These are phyloP conservation scores for Trichechus manatus DNA, from an alignment of 2,113 vertebrate species.

Conservation along the genomic window DNA sequence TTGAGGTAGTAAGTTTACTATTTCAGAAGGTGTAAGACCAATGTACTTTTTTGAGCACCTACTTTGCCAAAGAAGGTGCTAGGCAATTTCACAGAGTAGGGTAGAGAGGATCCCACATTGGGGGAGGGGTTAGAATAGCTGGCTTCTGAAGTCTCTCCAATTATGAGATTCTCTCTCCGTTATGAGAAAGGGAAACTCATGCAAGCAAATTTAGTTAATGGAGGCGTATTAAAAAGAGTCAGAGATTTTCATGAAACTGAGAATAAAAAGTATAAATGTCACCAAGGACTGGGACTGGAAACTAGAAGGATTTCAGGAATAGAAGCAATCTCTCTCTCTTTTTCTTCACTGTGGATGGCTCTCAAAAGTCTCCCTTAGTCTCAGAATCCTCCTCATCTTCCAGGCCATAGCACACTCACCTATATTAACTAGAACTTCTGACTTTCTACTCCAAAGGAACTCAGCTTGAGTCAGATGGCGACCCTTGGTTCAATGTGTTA, in stretches of 20 bases:
- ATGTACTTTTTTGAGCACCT: background rate
- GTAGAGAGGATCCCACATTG: background rate
- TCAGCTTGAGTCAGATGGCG: background rate
- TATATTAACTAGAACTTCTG: background rate
- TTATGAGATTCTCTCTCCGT: background rate
- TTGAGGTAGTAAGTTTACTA: background rate
- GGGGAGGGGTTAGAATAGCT: background rate
- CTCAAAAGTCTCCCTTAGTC: background rate
- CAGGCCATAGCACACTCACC: background rate
- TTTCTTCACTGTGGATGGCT: background rate
- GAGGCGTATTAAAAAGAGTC: background rate
- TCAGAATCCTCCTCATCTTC: background rate
- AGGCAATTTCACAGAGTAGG: background rate
- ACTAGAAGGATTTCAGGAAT: background rate
- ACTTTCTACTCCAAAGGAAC: background rate
- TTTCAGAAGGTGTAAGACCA: background rate
- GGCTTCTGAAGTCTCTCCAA: background rate
- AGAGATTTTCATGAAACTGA: background rate
- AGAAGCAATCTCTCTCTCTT: background rate
- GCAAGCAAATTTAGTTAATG: constrained; percentile 24
- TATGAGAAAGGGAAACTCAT: background rate
- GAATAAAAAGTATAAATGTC: background rate
- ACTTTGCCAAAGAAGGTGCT: background rate
- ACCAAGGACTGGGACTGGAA: background rate
- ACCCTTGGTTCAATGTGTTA: background rate